Evolutionary conservation across 2,797 vertebrate species (phyloP), one percentile per base, ranked within the genome.

Genomic region (Megalops cyprinoides): DNA sequence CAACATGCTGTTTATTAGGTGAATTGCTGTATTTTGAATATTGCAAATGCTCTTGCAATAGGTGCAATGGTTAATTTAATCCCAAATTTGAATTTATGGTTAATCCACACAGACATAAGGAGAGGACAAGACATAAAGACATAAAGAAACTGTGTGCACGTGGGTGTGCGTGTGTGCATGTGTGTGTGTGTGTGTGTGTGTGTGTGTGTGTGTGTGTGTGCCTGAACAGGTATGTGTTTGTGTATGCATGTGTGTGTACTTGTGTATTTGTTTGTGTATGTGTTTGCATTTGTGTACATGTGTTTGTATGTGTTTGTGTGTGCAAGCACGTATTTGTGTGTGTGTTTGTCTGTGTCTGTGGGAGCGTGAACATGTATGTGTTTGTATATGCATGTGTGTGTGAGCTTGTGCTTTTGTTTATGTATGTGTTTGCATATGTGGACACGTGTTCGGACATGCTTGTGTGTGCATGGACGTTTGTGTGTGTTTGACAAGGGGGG

Each of bases 191-290:
- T 4, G 48, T 71, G 28, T 79, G 44, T 37, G 25, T 76, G 71
- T 53, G 8, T 78, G 75, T 60, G 44, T 65, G 74, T 82, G 82
- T n/a, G n/a, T n/a, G n/a, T n/a, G n/a, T n/a, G n/a, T n/a, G n/a
- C n/a, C n/a, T n/a, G n/a, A n/a, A n/a, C n/a, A n/a, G 74, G 82
- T 79, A n/a, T 82, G 73, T 87, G 80, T 88, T 82, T 87, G 76
- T 14, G 55, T 53, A 55, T 55, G 53, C 58, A 31, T n/a, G n/a
- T n/a, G n/a, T n/a, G n/a, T n/a, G n/a, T n/a, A 51, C 14, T 20
- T 10, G 12, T 14, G 51, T 55, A 14, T 55, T 14, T 55, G 51
- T 55, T 14, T 14, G 23, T 14, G 18, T 20, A 18, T 10, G 49
- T 51, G 12, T 51, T 9, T 51, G 49, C 18, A 18, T 51, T 18